Percentiles rank a stretch among this genome's conserved stretches.
These are phyloP conservation scores for Choloepus hoffmanni DNA, from an alignment of 2,113 vertebrate genomes.

Conservation along the genomic window DNA sequence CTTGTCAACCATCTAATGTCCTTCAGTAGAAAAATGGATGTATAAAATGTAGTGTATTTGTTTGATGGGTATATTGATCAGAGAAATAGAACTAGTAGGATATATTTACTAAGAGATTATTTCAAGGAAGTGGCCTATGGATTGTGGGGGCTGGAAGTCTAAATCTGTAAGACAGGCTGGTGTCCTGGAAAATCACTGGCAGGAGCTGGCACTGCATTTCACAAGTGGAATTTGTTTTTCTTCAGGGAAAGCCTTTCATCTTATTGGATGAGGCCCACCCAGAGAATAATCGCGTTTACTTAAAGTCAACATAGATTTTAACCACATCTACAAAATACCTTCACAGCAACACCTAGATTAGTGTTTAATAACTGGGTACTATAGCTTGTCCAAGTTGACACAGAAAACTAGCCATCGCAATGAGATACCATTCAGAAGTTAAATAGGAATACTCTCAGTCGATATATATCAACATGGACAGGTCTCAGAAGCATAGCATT, in stretches of 20 bases:
- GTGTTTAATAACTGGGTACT: neutral
- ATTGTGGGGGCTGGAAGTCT: neutral
- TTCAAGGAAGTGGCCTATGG: neutral
- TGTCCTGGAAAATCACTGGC: too few relatives aligned
- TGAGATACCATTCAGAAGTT: neutral
- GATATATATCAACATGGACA: neutral
- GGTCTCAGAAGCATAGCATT: neutral
- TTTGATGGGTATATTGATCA: neutral
- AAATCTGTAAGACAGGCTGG: neutral
- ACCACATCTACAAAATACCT: neutral
- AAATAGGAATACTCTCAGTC: neutral
- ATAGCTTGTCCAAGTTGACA: neutral
- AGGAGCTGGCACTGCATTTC: neutral
- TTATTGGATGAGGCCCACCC: neutral
- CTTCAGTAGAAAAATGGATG: neutral
- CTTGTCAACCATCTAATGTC: neutral
- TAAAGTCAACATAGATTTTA: neutral
- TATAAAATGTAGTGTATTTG: neutral
- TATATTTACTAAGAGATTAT: neutral
- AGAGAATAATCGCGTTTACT: neutral
- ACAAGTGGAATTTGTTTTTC: neutral
- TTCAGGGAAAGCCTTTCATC: neutral
- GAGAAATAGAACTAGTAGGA: neutral
- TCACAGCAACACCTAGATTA: neutral
- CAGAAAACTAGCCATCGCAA: neutral